Conservation (phyloP, 2,888 invertebrate species). For the Orthosia incerta region DNA sequence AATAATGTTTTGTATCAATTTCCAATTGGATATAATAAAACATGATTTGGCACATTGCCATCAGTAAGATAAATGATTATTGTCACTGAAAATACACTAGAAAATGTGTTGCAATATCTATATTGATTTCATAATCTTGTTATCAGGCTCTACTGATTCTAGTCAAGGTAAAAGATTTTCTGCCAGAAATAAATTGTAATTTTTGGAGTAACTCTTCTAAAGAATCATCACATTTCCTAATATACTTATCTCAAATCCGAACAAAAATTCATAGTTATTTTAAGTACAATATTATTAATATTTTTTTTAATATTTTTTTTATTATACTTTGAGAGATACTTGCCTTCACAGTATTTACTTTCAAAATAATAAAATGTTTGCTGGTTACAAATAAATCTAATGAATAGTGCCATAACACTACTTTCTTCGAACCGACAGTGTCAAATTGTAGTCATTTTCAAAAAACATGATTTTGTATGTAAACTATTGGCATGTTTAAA, state of each 20-base stretch:
- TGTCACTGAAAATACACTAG: background rate
- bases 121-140: constrained; percentile 29
- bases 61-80: constrained; percentile 26
- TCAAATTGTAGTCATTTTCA: constrained; percentile 47
- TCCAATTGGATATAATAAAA: background rate
- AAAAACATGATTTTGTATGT: constrained; percentile 44
- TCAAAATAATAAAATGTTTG: constrained; percentile 3
- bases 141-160: constrained; percentile 49
- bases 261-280: background rate
- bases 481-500: constrained; percentile 70
- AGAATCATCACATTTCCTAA: background rate
- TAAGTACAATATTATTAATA: constrained; percentile 5
- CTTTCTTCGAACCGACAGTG: constrained; percentile 31
- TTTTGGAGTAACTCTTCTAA: constrained; percentile 1
- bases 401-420: constrained; percentile 60
- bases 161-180: constrained; percentile 42
- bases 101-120: constrained; percentile 32
- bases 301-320: background rate
- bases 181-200: constrained; percentile 1
- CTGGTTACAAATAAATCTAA: constrained; percentile 20
- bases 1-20: constrained; percentile 20
- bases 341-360: too few relatives aligned
- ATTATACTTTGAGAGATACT: background rate
- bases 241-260: background rate
- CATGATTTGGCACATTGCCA: constrained; percentile 6